Conservation (phyloP, 2,113 vertebrate genomes). For the Cavia aperea region DNA sequence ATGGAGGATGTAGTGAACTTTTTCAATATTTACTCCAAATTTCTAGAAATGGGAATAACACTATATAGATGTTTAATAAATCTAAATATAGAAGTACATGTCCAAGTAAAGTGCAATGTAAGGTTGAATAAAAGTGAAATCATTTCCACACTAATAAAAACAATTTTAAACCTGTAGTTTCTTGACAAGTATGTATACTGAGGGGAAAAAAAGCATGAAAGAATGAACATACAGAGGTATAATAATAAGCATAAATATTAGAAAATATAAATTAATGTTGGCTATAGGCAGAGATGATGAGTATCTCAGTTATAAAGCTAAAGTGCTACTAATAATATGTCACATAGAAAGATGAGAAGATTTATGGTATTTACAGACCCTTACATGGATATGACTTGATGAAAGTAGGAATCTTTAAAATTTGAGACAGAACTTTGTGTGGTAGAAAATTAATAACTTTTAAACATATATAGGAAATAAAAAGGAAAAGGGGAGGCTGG, state of each 20-base stretch:
- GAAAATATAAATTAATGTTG: not conserved
- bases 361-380: not conserved
- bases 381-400: not conserved
- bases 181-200: not conserved
- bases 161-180: not conserved
- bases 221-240: not conserved
- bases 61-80: not conserved
- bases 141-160: not conserved
- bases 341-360: not conserved
- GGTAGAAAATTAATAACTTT: not conserved
- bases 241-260: not conserved
- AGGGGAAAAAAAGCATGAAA: not conserved
- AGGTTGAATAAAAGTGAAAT: not conserved
- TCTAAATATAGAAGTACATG: not conserved
- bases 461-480: not conserved
- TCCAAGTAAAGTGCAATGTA: not conserved
- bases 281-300: not conserved
- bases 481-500: not conserved
- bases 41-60: not conserved
- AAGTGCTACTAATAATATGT: not conserved
- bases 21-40: not conserved
- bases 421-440: not conserved
- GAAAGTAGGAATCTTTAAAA: not conserved
- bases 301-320: not conserved
- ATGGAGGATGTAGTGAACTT: not conserved